These are phyloP conservation scores for Tolmerus cingulatus DNA, from an alignment of 2,888 invertebrate species.

Conservation along the genomic window DNA sequence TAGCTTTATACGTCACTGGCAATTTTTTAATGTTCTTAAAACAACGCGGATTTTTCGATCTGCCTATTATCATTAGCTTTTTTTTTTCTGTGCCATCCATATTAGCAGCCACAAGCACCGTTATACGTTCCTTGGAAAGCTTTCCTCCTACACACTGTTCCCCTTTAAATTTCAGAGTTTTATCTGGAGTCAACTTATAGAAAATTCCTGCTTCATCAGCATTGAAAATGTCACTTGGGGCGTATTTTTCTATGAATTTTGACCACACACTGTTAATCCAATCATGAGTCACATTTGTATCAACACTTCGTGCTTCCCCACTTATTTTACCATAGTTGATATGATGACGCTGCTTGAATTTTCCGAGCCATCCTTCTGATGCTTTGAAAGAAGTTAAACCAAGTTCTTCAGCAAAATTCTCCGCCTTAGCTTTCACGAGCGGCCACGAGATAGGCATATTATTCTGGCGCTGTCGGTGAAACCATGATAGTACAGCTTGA, in stretches of 20 bases:
- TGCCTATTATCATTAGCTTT: not conserved
- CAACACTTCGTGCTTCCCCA: too few relatives aligned
- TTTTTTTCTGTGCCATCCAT: too few relatives aligned
- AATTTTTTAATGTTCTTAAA: too few relatives aligned
- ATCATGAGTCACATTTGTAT: too few relatives aligned
- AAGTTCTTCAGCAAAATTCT: not conserved
- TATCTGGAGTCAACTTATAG: not conserved
- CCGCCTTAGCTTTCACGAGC: not conserved
- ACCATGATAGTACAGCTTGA: slow-evolving; percentile 20
- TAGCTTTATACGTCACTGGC: too few relatives aligned
- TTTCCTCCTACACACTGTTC: not conserved
- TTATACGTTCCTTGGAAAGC: not conserved
- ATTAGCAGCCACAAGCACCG: not conserved
- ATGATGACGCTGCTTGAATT: too few relatives aligned
- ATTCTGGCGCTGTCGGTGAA: not conserved
- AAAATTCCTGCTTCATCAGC: not conserved
- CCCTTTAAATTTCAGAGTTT: not conserved
- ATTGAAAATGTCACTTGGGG: too few relatives aligned
- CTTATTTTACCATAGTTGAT: too few relatives aligned
- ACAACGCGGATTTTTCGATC: too few relatives aligned
- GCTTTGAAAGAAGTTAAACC: not conserved
- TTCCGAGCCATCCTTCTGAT: too few relatives aligned
- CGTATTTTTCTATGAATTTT: too few relatives aligned
- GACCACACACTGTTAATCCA: too few relatives aligned
- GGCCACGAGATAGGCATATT: not conserved